Conservation (phyloP, 30 jellyfish, hydroid and myxozoan genomes). For the Hydra vulgaris region DNA sequence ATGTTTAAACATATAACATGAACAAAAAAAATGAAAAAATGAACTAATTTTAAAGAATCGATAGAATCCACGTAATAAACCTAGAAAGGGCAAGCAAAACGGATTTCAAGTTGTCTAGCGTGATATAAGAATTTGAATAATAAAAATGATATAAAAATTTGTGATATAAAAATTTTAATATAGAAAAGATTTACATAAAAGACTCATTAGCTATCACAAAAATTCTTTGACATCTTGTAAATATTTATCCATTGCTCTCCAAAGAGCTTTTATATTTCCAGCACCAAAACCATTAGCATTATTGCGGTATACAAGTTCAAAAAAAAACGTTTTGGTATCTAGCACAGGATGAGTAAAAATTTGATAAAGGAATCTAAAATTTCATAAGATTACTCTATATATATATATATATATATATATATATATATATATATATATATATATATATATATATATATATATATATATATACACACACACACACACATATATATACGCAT, state of each 20-base stretch:
- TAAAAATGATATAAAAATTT: too few relatives aligned
- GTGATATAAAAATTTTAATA: too few relatives aligned
- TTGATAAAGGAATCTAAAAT: slow-evolving; percentile 62
- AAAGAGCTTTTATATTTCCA: slow-evolving; percentile 73
- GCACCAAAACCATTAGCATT: slow-evolving; percentile 89
- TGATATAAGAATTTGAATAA: too few relatives aligned
- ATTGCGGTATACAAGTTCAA: slow-evolving; percentile 77
- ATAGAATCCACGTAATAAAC: too few relatives aligned
- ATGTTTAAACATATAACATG: too few relatives aligned
- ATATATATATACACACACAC: too few relatives aligned
- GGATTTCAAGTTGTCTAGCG: too few relatives aligned
- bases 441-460: too few relatives aligned
- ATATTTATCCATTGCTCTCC: slow-evolving; percentile 78
- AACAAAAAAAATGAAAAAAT: too few relatives aligned
- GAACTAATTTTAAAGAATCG: too few relatives aligned
- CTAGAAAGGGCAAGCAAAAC: too few relatives aligned
- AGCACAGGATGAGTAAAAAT: slow-evolving; percentile 79
- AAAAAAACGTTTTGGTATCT: slow-evolving; percentile 50
- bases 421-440: not conserved
- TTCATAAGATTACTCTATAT: not conserved
- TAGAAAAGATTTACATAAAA: too few relatives aligned
- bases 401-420: not conserved
- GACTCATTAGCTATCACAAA: not conserved
- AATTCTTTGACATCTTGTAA: slow-evolving; percentile 13
- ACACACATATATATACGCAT: not conserved